Conservation (phyloP, 2,888 invertebrate genomes). For the Stenodera caucasica region DNA sequence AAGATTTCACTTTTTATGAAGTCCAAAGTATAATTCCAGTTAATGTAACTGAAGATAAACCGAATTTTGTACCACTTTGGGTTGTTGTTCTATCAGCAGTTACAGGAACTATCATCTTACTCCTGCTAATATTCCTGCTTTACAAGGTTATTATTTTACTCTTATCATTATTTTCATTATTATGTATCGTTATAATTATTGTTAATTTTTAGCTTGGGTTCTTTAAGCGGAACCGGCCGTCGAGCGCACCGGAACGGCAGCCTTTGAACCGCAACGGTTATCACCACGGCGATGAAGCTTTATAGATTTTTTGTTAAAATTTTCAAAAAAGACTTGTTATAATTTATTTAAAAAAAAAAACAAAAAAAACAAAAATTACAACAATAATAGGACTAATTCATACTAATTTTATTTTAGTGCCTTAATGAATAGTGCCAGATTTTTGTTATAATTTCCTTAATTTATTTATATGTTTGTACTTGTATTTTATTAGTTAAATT, state of each 20-base stretch:
- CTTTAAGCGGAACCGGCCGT: conserved; percentile 88
- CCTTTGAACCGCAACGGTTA: conserved; percentile 78
- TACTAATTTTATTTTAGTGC: conserved; percentile 24
- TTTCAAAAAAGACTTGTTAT: conserved; percentile 9
- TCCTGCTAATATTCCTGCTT: conserved; percentile 75
- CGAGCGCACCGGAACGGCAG: conserved; percentile 79
- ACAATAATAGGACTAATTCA: conserved; percentile 19
- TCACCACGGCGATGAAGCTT: conserved; percentile 72
- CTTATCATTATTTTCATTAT: neutral
- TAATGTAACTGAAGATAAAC: conserved; percentile 63
- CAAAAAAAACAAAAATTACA: conserved; percentile 9
- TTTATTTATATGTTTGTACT: conserved; percentile 20
- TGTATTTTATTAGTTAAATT: conserved; percentile 24
- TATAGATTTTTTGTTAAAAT: conserved; percentile 57
- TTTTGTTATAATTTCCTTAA: conserved; percentile 22
- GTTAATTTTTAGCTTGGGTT: conserved; percentile 76
- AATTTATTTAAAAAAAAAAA: conserved; percentile 6
- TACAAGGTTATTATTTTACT: conserved; percentile 69
- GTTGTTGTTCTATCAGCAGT: conserved; percentile 82
- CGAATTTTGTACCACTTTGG: conserved; percentile 82
- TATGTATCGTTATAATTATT: neutral
- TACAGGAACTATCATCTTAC: conserved; percentile 75
- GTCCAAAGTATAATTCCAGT: conserved; percentile 74
- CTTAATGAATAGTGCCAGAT: conserved; percentile 26
- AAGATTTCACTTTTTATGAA: conserved; percentile 65